These are phyloP conservation scores for Pherbina coryleti DNA, from an alignment of 2,888 invertebrate species.

Conservation along the genomic window DNA sequence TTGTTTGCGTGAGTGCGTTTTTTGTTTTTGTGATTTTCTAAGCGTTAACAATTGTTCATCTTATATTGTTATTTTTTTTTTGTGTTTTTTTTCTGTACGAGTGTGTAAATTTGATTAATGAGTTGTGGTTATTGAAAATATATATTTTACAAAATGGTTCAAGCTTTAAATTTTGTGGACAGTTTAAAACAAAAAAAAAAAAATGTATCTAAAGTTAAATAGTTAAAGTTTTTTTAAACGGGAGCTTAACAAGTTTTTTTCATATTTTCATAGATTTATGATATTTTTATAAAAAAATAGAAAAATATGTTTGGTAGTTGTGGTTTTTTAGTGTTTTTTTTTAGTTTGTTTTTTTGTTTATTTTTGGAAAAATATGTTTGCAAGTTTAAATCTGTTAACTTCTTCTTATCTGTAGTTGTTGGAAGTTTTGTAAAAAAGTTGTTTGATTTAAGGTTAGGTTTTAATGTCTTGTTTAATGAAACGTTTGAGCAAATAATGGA, in stretches of 20 bases:
- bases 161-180: background rate
- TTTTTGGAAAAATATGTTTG: conserved; percentile 19
- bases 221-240: background rate
- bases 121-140: too few species aligned
- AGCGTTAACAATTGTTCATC: too few species aligned
- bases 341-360: conserved; percentile 22
- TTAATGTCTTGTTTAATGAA: background rate
- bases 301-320: conserved; percentile 6
- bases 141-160: background rate
- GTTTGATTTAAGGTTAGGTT: background rate
- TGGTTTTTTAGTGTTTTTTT: conserved; percentile 31
- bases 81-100: too few species aligned
- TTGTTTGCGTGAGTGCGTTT: background rate
- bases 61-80: too few species aligned
- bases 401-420: conserved; percentile 1
- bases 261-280: background rate
- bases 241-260: background rate
- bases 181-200: background rate
- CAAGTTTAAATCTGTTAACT: background rate
- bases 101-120: too few species aligned
- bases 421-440: background rate
- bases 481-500: conserved; percentile 6
- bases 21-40: too few species aligned
- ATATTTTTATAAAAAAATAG: conserved; percentile 9
- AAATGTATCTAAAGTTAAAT: background rate